Percentiles rank a stretch among this genome's conserved stretches.
Conservation (phyloP, 2,797 vertebrate species). For the Huso huso region DNA sequence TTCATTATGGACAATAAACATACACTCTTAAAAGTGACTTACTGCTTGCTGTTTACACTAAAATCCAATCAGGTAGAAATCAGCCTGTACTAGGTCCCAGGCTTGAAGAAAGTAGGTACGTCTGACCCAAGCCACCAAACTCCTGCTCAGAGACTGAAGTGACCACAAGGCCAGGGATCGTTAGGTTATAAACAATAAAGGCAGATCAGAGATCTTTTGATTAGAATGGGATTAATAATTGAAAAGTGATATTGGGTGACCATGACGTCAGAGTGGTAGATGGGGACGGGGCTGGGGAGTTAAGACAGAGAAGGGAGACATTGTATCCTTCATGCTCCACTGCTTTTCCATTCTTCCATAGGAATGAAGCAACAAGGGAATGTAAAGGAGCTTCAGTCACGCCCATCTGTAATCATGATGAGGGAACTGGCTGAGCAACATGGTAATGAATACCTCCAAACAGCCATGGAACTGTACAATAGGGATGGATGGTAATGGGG, state of each 20-base stretch:
- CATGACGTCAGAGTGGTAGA: conserved; percentile 51
- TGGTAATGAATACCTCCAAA: conserved; percentile 29
- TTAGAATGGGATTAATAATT: conserved; percentile 64
- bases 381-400: conserved; percentile 18
- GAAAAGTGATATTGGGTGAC: conserved; percentile 58
- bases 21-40: too few relatives aligned
- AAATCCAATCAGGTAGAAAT: too few relatives aligned
- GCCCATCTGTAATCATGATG: conserved; percentile 18
- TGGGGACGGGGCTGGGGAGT: conserved; percentile 42
- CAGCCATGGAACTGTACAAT: conserved; percentile 13
- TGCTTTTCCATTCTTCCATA: conserved; percentile 42
- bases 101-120: too few relatives aligned
- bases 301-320: conserved; percentile 46
- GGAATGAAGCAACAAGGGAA: conserved; percentile 10
- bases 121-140: too few relatives aligned
- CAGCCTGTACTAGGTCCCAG: too few relatives aligned
- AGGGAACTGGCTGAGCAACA: conserved; percentile 20
- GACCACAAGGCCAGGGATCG: conserved; percentile 39
- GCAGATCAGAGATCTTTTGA: conserved; percentile 49
- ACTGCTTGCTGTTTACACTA: too few relatives aligned
- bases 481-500: conserved; percentile 14
- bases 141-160: conserved; percentile 15
- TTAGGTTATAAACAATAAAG: conserved; percentile 63
- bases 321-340: conserved; percentile 40
- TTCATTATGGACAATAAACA: too few relatives aligned